Evolutionary conservation across 1,140 invertebrate species (phyloP), one percentile per base, ranked within the genome.

Genomic region (Neotoxoptera formosana): DNA sequence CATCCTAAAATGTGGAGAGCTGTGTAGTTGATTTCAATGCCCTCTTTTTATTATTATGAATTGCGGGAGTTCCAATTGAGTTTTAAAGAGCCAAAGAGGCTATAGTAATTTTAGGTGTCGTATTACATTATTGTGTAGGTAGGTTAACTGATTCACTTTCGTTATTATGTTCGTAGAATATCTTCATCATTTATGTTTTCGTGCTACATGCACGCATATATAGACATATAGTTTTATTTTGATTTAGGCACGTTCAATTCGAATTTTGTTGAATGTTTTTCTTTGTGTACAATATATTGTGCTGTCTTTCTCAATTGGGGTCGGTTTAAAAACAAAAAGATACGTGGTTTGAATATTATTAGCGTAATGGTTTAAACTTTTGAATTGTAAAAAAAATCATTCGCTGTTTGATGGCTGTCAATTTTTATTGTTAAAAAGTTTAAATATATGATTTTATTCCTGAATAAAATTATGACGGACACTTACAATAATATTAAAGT

Each of bases 241-340:
- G 41, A 90, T 90, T 90, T 90, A 90, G 25, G 30, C 53, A 90
- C 36, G 56, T 90, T 90, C 56, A 67, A 47, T 90, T 67, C 25
- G 25, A 25, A 67, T 56, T 89, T 53, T 21, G 23, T 90, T 67
- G 11, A 90, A 90, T 60, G 36, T 90, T 90, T 60, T 30, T 30
- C 23, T 56, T 90, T 90, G 9, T 25, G 0, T 89, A 14, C 20
- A 8, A 25, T 84, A 25, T 86, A 21, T 8, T 89, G 41, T 20
- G 11, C 20, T 25, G 30, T 41, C 2, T 8, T 67, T 90, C 36
- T 60, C 56, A 67, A 90, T 90, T 21, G 14, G 41, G 14, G 36
- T 90, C 14, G 36, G 23, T 67, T 45, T 90, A 90, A 41, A 90
- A 67, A 90, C 36, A 36, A 60, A 41, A 20, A n/a, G 7, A n/a